Conservation (phyloP, 2,888 invertebrate species). For the Sarcophaga rosellei region DNA sequence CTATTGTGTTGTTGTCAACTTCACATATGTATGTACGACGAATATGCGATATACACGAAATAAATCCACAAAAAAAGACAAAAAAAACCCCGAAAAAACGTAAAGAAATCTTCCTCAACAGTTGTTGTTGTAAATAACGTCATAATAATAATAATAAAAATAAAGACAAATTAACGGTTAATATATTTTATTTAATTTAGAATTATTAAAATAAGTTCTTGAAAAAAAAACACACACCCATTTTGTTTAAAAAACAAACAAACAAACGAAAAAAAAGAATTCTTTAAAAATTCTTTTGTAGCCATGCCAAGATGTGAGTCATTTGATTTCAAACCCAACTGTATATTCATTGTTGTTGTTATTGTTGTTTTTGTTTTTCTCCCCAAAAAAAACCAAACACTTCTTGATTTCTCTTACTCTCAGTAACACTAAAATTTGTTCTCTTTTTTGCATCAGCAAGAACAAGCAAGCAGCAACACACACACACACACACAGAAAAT, state of each 20-base stretch:
- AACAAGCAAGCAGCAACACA: constrained; percentile 58
- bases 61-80: no score
- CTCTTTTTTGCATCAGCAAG: neutral
- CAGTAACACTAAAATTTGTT: constrained; percentile 1
- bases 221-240: constrained; percentile 14
- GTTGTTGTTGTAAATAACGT: no score
- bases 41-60: neutral
- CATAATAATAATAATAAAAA: no score
- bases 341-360: constrained; percentile 2
- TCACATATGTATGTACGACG: neutral
- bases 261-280: neutral
- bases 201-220: no score
- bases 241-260: neutral
- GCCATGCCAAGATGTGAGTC: constrained; percentile 9
- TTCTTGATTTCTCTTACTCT: neutral
- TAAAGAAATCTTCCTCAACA: neutral
- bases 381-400: neutral
- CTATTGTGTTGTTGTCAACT: constrained; percentile 55
- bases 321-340: constrained; percentile 6
- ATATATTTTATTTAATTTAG: no score
- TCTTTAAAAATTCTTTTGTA: constrained; percentile 4
- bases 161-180: no score
- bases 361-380: neutral
- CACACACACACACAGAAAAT: constrained; percentile 71
- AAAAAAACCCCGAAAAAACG: neutral